phyloP scores from a whole-genome alignment of 2,113 vertebrate genomes.

The Coregonus clupeaformis region DNA sequence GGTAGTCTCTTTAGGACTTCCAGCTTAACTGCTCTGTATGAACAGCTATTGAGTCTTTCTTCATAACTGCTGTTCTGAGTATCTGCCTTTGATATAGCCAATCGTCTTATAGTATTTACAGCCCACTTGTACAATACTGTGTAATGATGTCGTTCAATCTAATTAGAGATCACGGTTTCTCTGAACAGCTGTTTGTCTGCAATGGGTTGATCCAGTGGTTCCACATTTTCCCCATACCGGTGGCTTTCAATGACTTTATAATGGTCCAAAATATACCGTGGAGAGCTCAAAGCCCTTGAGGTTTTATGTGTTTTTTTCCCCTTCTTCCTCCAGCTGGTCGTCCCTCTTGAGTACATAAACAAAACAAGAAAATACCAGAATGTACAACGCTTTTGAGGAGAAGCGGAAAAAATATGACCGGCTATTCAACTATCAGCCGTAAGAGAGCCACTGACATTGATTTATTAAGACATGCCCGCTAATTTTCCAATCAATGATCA shows the following conservation, averaged over 20 bases:
- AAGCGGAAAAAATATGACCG: neutral
- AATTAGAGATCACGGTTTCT: slow-evolving; percentile 55
- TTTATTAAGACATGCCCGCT: slow-evolving; percentile 59
- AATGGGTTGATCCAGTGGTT: slow-evolving; percentile 44
- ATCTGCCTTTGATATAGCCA: slow-evolving; percentile 48
- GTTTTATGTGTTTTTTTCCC: slow-evolving; percentile 35
- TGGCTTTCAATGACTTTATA: slow-evolving; percentile 67
- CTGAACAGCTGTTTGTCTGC: slow-evolving; percentile 64
- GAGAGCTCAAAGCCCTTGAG: slow-evolving; percentile 52
- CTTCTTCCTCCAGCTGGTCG: neutral
- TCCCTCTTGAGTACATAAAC: slow-evolving; percentile 51
- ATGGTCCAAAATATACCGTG: slow-evolving; percentile 50
- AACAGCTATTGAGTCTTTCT: slow-evolving; percentile 48
- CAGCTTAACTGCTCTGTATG: slow-evolving; percentile 60
- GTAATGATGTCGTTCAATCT: slow-evolving; percentile 53
- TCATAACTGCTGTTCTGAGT: neutral
- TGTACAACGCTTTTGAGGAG: neutral
- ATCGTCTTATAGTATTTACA: slow-evolving; percentile 43
- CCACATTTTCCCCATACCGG: slow-evolving; percentile 61
- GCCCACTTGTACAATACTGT: slow-evolving; percentile 18
- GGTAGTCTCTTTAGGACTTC: slow-evolving; percentile 57
- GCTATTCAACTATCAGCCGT: slow-evolving; percentile 4
- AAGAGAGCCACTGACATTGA: slow-evolving; percentile 21
- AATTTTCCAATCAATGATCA: slow-evolving; percentile 68
- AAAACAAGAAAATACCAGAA: slow-evolving; percentile 36